Percentiles rank a stretch among this genome's conserved stretches.
Evolutionary conservation across 2,113 vertebrate species (phyloP).

Genomic region (Rhagologus leucostigma): DNA sequence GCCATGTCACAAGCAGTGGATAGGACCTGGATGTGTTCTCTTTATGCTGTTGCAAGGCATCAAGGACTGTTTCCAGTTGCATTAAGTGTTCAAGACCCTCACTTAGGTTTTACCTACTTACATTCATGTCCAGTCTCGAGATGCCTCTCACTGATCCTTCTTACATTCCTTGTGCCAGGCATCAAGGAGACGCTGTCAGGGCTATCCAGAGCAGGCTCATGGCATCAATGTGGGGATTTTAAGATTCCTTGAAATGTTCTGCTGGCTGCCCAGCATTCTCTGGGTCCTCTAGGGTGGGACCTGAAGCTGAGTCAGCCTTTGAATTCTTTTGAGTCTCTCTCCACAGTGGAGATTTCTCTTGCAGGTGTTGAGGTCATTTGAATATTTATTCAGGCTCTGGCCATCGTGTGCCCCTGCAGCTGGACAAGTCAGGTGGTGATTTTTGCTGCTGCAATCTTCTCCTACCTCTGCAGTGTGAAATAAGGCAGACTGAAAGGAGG

Average conservation of each 20-base stretch:
- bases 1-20: background rate
- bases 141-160: background rate
- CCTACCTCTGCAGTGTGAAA: background rate
- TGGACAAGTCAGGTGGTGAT: background rate
- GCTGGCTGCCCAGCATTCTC: background rate
- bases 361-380: background rate
- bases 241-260: background rate
- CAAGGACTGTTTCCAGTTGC: background rate
- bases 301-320: background rate
- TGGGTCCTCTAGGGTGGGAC: background rate
- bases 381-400: background rate
- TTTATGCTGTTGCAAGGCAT: background rate
- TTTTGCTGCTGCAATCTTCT: background rate
- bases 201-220: background rate
- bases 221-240: background rate
- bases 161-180: background rate
- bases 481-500: background rate
- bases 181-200: background rate
- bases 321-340: background rate
- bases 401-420: background rate
- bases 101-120: background rate
- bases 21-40: background rate
- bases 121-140: background rate
- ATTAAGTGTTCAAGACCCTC: background rate
- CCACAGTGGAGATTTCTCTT: background rate